These are phyloP conservation scores for Austrolebias charrua DNA, from an alignment of 2,797 vertebrate genomes.

Conservation along the genomic window DNA sequence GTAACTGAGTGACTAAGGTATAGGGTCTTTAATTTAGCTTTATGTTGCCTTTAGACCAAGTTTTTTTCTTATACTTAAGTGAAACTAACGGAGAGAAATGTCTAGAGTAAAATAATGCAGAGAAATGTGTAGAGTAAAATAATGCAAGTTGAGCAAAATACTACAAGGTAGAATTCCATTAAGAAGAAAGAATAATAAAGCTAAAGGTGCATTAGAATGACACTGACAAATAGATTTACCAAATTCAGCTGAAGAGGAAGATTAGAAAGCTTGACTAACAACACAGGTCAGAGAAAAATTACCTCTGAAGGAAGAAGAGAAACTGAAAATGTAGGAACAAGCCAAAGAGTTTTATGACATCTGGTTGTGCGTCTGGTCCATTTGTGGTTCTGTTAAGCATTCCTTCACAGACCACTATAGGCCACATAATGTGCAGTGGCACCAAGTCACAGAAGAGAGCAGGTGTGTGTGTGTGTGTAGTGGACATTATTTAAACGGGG, in stretches of 20 bases:
- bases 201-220: no score
- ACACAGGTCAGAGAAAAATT: slow-evolving; percentile 9
- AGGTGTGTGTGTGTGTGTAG: slow-evolving; percentile 51
- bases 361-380: slow-evolving; percentile 70
- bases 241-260: not conserved
- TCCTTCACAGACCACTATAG: slow-evolving; percentile 65
- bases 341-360: slow-evolving; percentile 72
- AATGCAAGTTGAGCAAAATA: no score
- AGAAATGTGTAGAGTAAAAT: no score
- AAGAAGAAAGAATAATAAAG: no score
- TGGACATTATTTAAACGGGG: slow-evolving; percentile 39
- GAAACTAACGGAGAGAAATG: no score
- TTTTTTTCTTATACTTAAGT: no score
- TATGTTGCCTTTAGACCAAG: no score
- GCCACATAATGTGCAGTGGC: slow-evolving; percentile 61
- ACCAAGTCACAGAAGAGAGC: slow-evolving; percentile 45
- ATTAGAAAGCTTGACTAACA: slow-evolving; percentile 1
- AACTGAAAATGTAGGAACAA: slow-evolving; percentile 55
- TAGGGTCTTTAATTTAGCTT: no score
- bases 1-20: no score
- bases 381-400: slow-evolving; percentile 71
- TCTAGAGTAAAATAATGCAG: no score
- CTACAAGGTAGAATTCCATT: no score
- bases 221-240: not conserved
- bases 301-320: slow-evolving; percentile 23